Base-by-base conservation (phyloP, 2,797 vertebrate species). In the Lacerta viridis region DNA sequence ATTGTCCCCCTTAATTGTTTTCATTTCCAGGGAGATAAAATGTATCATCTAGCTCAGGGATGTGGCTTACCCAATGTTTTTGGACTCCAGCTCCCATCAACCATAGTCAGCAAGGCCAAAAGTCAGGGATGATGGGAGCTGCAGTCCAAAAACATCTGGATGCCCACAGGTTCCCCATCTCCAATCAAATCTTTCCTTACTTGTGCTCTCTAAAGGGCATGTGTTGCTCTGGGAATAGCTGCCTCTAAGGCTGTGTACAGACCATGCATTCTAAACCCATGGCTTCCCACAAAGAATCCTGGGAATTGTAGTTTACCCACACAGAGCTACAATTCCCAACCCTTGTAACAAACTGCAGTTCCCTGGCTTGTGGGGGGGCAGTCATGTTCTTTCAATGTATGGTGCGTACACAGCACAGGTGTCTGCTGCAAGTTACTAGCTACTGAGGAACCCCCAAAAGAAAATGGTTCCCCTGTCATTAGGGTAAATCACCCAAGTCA, bases 391-490 rank as follows among this genome's bases (percentile, higher is more conserved):
- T 4, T 55, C 50, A 55, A 15, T 55, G 50, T 55, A 15, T 55
- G 50, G 3, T 55, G 50, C 15, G 50, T 55, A 55, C 50, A 55
- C 13, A 15, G 13, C 3, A 55, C 50, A 15, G 50, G 43, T 17
- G 69, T 78, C 92, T 61, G 72, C 33, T 90, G 87, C 61, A 59
- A 74, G 15, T 2, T 66, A 17, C 91, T 84, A 33, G 25, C 90
- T 76, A 11, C 87, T 39, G 86, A 3, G 23, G 15, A 13, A 23
- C 7, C 1, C 20, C 46, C 39, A 75, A 46, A 27, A 74, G 36
- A 46, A 84, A 75, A 10, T 2, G 36, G 50, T 39, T 18, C 33
- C 25, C 83, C 27, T 41, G 11, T 4, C 79, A 80, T 5, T 36
- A 10, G 13, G 9, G 2, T 36, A 59, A 84, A 4, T 82, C 29